Percentiles rank a stretch among this genome's conserved stretches.
These are phyloP conservation scores for Oxytorus armatus DNA, from an alignment of 2,888 invertebrate species.

Conservation along the genomic window DNA sequence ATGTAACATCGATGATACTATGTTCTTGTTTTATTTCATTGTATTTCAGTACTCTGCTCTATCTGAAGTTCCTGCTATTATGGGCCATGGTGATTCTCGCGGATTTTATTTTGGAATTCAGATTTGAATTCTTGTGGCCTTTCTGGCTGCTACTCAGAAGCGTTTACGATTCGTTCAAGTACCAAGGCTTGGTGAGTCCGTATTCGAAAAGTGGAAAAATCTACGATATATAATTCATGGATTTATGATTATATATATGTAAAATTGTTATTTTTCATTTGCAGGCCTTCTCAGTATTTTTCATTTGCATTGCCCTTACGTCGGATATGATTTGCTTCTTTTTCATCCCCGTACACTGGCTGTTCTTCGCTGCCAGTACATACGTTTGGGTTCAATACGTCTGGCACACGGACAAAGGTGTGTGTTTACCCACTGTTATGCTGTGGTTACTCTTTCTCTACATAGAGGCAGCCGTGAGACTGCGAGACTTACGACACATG, in stretches of 20 bases:
- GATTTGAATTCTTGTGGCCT: constrained; percentile 99
- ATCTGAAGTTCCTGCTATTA: constrained; percentile 97
- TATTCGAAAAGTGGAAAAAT: too few species aligned
- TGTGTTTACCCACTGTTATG: constrained; percentile 97
- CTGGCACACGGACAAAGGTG: constrained; percentile 98
- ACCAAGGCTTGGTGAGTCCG: constrained; percentile 96
- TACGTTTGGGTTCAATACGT: constrained; percentile 99
- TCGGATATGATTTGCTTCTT: constrained; percentile 99
- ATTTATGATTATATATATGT: too few species aligned
- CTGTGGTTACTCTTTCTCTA: constrained; percentile 98
- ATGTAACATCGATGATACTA: background rate
- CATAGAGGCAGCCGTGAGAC: constrained; percentile 95
- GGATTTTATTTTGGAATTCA: constrained; percentile 98
- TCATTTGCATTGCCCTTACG: constrained; percentile 98
- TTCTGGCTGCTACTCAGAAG: constrained; percentile 98
- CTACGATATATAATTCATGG: too few species aligned
- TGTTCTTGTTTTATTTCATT: background rate
- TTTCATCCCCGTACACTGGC: constrained; percentile 99
- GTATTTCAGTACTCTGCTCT: constrained; percentile 92
- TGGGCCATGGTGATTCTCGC: constrained; percentile 98
- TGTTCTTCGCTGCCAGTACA: constrained; percentile 98
- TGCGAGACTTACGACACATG: constrained; percentile 92
- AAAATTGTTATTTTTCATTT: constrained; percentile 82
- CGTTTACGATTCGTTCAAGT: constrained; percentile 98
- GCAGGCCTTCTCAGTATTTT: constrained; percentile 98